phyloP scores from a whole-genome alignment of 2,113 vertebrate species.

The Indicator maculatus region DNA sequence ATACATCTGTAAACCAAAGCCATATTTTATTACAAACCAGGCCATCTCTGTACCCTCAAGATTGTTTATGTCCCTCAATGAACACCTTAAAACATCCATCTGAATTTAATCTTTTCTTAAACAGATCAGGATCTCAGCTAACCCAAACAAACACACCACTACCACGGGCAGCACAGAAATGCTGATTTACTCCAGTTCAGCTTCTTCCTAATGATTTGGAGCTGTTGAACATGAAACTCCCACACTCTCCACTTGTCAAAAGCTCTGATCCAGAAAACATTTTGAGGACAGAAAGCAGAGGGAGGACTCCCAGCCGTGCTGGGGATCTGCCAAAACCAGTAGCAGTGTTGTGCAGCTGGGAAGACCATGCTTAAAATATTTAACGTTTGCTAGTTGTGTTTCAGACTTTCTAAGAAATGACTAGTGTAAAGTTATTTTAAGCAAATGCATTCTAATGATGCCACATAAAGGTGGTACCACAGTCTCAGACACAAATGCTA shows the following conservation, averaged over 20 bases:
- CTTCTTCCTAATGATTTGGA: not conserved
- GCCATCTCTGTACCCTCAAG: not conserved
- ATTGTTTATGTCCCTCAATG: not conserved
- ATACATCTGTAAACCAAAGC: not conserved
- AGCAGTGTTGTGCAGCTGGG: not conserved
- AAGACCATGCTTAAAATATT: not conserved
- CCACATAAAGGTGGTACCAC: not conserved
- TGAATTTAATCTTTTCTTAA: not conserved
- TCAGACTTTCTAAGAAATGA: constrained; percentile 32
- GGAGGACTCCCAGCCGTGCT: not conserved
- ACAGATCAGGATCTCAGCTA: not conserved
- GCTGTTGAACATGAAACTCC: not conserved
- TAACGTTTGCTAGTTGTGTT: constrained; percentile 4
- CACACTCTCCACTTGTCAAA: constrained; percentile 7
- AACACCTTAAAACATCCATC: not conserved
- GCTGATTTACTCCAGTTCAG: not conserved
- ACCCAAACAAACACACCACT: not conserved
- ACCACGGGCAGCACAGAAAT: not conserved
- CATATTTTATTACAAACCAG: not conserved
- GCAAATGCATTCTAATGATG: not conserved
- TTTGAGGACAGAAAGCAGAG: not conserved
- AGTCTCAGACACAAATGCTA: not conserved
- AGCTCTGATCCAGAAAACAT: constrained; percentile 17
- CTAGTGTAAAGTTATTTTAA: constrained; percentile 22
- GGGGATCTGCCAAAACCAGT: constrained; percentile 1